Evolutionary conservation across 2,888 invertebrate genomes (phyloP).

Genomic region (Eremobia ochroleuca): DNA sequence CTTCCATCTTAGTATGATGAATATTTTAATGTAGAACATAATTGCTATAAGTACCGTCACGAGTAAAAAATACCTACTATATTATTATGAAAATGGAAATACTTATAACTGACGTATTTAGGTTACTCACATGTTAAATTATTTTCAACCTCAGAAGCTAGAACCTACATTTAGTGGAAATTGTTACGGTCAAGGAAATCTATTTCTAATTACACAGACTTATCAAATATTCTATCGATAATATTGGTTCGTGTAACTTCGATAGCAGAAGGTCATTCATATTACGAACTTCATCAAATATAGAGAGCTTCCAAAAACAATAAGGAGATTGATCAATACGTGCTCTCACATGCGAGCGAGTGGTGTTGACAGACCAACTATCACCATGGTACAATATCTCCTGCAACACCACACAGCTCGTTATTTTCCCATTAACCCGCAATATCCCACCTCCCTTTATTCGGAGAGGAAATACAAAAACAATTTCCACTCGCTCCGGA

Average conservation of each 20-base stretch:
- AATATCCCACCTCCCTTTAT: slow-evolving; percentile 60
- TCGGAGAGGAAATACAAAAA: slow-evolving; percentile 73
- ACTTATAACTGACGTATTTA: background rate
- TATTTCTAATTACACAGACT: slow-evolving; percentile 52
- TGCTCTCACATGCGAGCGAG: slow-evolving; percentile 62
- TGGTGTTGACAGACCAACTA: slow-evolving; percentile 71
- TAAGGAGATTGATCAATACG: slow-evolving; percentile 82
- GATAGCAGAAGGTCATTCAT: slow-evolving; percentile 61
- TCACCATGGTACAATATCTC: slow-evolving; percentile 29
- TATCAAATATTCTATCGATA: slow-evolving; percentile 50
- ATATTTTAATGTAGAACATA: background rate
- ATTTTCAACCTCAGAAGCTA: background rate
- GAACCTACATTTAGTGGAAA: background rate
- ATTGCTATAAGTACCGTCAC: background rate
- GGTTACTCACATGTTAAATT: slow-evolving; percentile 21
- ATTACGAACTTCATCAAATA: slow-evolving; percentile 70
- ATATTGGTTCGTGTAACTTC: slow-evolving; percentile 46
- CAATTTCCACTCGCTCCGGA: slow-evolving; percentile 76
- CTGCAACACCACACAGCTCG: slow-evolving; percentile 54
- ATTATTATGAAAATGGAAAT: background rate
- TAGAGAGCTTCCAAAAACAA: slow-evolving; percentile 69
- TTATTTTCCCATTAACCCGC: slow-evolving; percentile 71
- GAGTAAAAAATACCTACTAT: background rate
- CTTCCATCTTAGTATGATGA: background rate
- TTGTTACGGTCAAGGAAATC: slow-evolving; percentile 33